Conservation (phyloP, 2,113 vertebrate species). For the Atractosteus spatula region DNA sequence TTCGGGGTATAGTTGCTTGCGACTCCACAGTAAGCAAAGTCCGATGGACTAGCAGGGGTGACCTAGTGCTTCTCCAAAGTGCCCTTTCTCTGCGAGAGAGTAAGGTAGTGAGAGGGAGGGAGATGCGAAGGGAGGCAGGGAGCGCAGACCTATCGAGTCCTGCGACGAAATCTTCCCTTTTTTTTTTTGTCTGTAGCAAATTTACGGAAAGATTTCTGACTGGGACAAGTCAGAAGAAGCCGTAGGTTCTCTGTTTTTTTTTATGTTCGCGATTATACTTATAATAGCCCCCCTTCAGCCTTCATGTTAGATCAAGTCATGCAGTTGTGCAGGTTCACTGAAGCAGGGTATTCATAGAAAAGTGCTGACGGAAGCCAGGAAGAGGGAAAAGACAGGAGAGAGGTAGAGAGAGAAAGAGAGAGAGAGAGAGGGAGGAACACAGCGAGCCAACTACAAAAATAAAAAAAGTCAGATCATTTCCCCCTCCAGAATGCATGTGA, state of each 20-base stretch:
- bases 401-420: constrained; percentile 22
- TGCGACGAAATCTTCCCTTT: constrained; percentile 35
- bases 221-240: constrained; percentile 38
- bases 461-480: constrained; percentile 36
- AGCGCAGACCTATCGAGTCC: constrained; percentile 61
- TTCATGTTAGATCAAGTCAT: constrained; percentile 62
- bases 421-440: constrained; percentile 21
- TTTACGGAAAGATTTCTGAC: constrained; percentile 61
- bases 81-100: constrained; percentile 42
- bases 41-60: constrained; percentile 39
- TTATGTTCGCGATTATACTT: constrained; percentile 30
- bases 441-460: constrained; percentile 37
- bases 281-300: constrained; percentile 57
- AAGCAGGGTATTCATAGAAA: constrained; percentile 63
- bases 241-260: constrained; percentile 34
- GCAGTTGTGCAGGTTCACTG: constrained; percentile 40
- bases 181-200: constrained; percentile 47
- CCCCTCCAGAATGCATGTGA: constrained; percentile 21
- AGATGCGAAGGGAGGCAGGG: constrained; percentile 40
- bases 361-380: constrained; percentile 55
- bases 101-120: constrained; percentile 18
- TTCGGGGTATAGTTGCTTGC: constrained; percentile 61
- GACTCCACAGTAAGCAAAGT: constrained; percentile 65
- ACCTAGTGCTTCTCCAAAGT: constrained; percentile 57
- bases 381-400: constrained; percentile 15